Evolutionary conservation across 2,113 vertebrate species (phyloP), one percentile per base, ranked within the genome.

Genomic region (Zeus faber): DNA sequence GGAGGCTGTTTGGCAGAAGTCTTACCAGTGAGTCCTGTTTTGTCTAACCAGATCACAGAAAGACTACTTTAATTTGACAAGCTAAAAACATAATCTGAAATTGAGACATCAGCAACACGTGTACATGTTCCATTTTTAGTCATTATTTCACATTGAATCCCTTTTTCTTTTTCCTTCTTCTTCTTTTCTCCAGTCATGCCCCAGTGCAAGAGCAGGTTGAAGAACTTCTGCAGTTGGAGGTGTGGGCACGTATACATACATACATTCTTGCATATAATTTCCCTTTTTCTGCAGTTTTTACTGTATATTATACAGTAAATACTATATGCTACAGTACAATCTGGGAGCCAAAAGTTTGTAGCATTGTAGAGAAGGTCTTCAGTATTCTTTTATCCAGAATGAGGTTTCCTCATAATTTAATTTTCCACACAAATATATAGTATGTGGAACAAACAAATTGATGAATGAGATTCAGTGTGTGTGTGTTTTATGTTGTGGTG

Each of bases 191-290:
- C 67, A 89, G 87, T 39, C 40, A 31, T 13, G 41, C 47, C 16
- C 68, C 53, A 1, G 81, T 88, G 18, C 70, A 72, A 24, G 79
- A 85, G 18, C 41, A 57, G 29, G 76, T 88, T 14, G 79, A 79
- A 1, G 74, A 82, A 31, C 67, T 89, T 9, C 72, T 82, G 53
- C 48, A 82, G 64, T 48, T 90, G 31, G 80, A 89, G 85, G 87
- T 89, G 20, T 52, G 82, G 60, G 47, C 24, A 18, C 18, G 27
- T 18, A 41, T 2, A 41, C 18, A 8, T 41, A 2, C n/a, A 41
- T 41, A 16, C 17, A 41, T 6, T 18, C 40, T 8, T 41, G 27
- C 27, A n/a, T n/a, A n/a, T 37, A 5, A n/a, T 14, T 37, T 33
- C n/a, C 33, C 33, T 14, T n/a, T 37, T 1, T 14, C 13, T 37